Evolutionary conservation across 2,888 invertebrate species (phyloP).

Genomic region (Bhutanitis thaidina): DNA sequence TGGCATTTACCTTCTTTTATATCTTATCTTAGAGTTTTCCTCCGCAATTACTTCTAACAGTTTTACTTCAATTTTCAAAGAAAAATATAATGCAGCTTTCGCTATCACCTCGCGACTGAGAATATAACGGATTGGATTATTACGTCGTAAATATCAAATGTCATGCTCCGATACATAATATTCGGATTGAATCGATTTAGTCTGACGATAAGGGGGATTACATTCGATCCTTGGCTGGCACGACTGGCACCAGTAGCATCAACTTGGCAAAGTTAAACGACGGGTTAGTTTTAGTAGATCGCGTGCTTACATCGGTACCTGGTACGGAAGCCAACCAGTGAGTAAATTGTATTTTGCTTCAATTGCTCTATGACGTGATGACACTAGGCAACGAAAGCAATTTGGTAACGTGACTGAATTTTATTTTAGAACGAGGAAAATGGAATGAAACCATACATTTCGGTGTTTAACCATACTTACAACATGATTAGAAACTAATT

Average conservation of each 20-base stretch:
- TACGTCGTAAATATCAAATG: conserved; percentile 75
- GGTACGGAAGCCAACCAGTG: conserved; percentile 51
- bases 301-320: conserved; percentile 56
- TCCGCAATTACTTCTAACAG: no score
- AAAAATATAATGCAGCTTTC: no score
- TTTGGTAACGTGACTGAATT: conserved; percentile 33
- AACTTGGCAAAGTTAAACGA: conserved; percentile 52
- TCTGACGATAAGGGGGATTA: conserved; percentile 72
- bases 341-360: conserved; percentile 42
- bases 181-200: conserved; percentile 74
- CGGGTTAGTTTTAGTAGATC: conserved; percentile 54
- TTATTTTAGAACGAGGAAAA: not conserved
- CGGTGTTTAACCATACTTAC: not conserved
- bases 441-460: not conserved
- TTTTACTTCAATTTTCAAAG: no score
- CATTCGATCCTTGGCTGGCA: conserved; percentile 67
- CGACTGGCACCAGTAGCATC: conserved; percentile 62
- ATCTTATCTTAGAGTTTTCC: no score
- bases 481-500: conserved; percentile 1
- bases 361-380: conserved; percentile 51
- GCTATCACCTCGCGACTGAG: conserved; percentile 61
- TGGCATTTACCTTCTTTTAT: no score
- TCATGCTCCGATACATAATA: conserved; percentile 73
- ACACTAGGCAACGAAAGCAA: conserved; percentile 37
- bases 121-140: conserved; percentile 65